phyloP scores from a whole-genome alignment of 2,113 vertebrate species.

The Nycticorax nycticorax region DNA sequence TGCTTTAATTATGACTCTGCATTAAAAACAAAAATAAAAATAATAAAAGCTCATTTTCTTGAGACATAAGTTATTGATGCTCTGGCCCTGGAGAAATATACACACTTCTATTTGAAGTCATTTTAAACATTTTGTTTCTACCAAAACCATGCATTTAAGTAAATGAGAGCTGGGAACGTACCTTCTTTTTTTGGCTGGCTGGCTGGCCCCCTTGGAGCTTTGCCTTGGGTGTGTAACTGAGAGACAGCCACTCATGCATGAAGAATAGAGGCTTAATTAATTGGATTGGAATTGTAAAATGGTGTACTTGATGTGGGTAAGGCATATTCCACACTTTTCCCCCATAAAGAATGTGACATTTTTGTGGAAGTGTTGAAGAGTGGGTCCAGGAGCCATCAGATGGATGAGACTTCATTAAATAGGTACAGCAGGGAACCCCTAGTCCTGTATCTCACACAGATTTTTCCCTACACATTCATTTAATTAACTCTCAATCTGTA shows the following conservation, averaged over 20 bases:
- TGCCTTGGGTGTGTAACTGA: conserved; percentile 57
- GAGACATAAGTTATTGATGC: conserved; percentile 15
- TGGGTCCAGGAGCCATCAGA: conserved; percentile 66
- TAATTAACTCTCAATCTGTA: conserved; percentile 65
- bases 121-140: conserved; percentile 27
- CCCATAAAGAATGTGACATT: conserved; percentile 74
- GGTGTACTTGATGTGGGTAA: conserved; percentile 65
- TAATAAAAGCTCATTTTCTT: conserved; percentile 40
- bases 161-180: conserved; percentile 17
- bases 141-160: conserved; percentile 30
- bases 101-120: neutral
- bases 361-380: conserved; percentile 69
- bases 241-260: conserved; percentile 61
- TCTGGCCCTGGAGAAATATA: conserved; percentile 40
- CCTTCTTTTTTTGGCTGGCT: conserved; percentile 30
- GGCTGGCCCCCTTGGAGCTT: conserved; percentile 56
- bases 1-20: conserved; percentile 59
- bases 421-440: conserved; percentile 62
- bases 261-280: conserved; percentile 73
- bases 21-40: conserved; percentile 50
- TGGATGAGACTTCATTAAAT: conserved; percentile 73
- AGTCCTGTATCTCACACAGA: conserved; percentile 32
- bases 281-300: conserved; percentile 73
- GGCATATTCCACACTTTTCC: conserved; percentile 61
- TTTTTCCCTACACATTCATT: neutral